Evolutionary conservation across 2,888 invertebrate species (phyloP).

Genomic region (Cistogaster globosa): DNA sequence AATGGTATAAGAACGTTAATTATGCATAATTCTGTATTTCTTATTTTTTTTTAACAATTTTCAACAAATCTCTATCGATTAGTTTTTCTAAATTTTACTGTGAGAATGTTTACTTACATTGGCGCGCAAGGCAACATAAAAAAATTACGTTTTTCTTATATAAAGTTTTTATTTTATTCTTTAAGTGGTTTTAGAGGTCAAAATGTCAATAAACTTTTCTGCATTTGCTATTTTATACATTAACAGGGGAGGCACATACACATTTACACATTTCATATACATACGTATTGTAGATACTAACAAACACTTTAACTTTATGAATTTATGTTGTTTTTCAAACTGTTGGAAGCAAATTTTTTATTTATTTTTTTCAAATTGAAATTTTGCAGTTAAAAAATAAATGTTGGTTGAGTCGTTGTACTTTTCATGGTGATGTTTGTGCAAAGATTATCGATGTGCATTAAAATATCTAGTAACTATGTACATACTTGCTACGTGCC

Average conservation of each 20-base stretch:
- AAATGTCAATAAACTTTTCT: slow-evolving; percentile 70
- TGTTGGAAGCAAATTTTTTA: slow-evolving; percentile 15
- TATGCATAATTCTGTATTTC: too few relatives aligned
- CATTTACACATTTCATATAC: not conserved
- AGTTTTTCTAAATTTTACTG: slow-evolving; percentile 2
- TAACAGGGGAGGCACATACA: slow-evolving; percentile 36
- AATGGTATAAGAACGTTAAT: too few relatives aligned
- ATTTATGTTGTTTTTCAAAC: slow-evolving; percentile 49
- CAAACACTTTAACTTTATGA: slow-evolving; percentile 1
- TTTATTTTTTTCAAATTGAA: slow-evolving; percentile 11
- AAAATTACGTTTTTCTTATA: slow-evolving; percentile 14
- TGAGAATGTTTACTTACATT: not conserved
- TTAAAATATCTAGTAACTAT: slow-evolving; percentile 21
- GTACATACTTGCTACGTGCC: slow-evolving; percentile 26
- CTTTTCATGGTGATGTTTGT: slow-evolving; percentile 14
- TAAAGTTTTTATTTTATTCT: slow-evolving; percentile 11
- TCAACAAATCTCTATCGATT: not conserved
- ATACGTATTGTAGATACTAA: too few relatives aligned
- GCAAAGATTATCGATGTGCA: slow-evolving; percentile 53
- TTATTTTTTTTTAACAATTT: too few relatives aligned
- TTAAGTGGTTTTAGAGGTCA: slow-evolving; percentile 68
- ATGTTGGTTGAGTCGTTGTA: slow-evolving; percentile 28
- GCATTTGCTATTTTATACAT: slow-evolving; percentile 50
- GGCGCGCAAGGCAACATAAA: not conserved
- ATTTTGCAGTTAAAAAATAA: slow-evolving; percentile 36